These are phyloP conservation scores for Thereva unica DNA, from an alignment of 2,888 invertebrate species.

Conservation along the genomic window DNA sequence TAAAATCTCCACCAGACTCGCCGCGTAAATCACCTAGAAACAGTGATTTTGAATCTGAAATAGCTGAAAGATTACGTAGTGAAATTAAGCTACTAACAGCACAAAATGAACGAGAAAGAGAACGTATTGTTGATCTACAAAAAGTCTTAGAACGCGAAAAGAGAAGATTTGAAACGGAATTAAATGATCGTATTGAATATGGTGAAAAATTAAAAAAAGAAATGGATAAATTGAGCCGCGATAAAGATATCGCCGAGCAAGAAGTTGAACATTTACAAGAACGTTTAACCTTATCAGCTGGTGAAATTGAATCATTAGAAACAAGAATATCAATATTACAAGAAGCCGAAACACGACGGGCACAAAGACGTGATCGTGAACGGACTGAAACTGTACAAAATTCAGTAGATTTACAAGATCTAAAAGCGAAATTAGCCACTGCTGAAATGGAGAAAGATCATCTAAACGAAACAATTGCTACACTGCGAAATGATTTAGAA, in stretches of 20 bases:
- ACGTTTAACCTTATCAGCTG: conserved; percentile 52
- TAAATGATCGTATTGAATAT: conserved; percentile 56
- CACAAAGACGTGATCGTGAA: conserved; percentile 52
- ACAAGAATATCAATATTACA: conserved; percentile 57
- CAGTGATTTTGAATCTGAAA: conserved; percentile 59
- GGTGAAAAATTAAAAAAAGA: conserved; percentile 56
- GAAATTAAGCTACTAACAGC: conserved; percentile 61
- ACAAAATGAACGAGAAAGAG: conserved; percentile 62
- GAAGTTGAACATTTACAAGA: conserved; percentile 56
- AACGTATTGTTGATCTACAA: conserved; percentile 59
- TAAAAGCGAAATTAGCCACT: conserved; percentile 48
- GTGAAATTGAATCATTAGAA: conserved; percentile 61
- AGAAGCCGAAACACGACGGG: conserved; percentile 54
- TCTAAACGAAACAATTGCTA: conserved; percentile 49
- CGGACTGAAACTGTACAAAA: conserved; percentile 53
- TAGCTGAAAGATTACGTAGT: conserved; percentile 59
- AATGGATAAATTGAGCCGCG: conserved; percentile 55
- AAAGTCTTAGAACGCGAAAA: conserved; percentile 58
- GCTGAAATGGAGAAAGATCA: conserved; percentile 50
- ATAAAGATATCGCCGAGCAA: conserved; percentile 52
- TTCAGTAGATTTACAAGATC: conserved; percentile 52
- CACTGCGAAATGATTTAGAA: conserved; percentile 54
- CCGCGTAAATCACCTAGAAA: conserved; percentile 53
- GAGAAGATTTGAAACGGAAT: conserved; percentile 55
- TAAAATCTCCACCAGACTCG: conserved; percentile 56